A percentile compares a stretch with the other conserved stretches of the same genome.
Conservation (phyloP, 2,113 vertebrate species). For the Tupaia tana region DNA sequence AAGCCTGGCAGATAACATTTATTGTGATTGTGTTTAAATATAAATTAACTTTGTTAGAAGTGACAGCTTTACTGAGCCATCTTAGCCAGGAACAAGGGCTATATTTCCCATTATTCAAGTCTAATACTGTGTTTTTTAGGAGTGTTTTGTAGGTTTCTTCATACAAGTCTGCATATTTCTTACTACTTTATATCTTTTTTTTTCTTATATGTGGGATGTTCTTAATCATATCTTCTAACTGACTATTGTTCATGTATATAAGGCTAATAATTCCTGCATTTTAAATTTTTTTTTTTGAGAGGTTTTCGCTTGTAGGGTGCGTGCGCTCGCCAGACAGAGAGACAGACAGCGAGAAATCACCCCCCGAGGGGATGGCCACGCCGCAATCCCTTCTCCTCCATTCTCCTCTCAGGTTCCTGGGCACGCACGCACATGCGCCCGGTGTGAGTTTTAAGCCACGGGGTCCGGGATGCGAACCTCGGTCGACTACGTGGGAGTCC, state of each 20-base stretch:
- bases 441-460: no score
- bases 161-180: neutral
- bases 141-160: neutral
- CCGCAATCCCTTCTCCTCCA: no score
- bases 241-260: neutral
- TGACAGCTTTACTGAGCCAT: neutral
- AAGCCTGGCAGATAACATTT: neutral
- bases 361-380: no score
- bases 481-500: no score
- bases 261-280: neutral
- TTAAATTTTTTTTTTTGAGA: neutral
- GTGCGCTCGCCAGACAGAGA: no score
- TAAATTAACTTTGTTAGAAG: constrained; percentile 30
- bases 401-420: no score
- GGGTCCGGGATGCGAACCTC: no score
- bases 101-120: neutral
- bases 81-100: neutral
- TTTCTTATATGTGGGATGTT: neutral
- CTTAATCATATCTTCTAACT: neutral
- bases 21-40: neutral
- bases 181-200: constrained; percentile 3
- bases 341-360: no score
- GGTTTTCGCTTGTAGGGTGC: no score
- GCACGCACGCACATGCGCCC: no score
- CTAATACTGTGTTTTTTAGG: neutral